These are phyloP conservation scores for Timandra comae DNA, from an alignment of 2,888 invertebrate genomes.

Conservation along the genomic window DNA sequence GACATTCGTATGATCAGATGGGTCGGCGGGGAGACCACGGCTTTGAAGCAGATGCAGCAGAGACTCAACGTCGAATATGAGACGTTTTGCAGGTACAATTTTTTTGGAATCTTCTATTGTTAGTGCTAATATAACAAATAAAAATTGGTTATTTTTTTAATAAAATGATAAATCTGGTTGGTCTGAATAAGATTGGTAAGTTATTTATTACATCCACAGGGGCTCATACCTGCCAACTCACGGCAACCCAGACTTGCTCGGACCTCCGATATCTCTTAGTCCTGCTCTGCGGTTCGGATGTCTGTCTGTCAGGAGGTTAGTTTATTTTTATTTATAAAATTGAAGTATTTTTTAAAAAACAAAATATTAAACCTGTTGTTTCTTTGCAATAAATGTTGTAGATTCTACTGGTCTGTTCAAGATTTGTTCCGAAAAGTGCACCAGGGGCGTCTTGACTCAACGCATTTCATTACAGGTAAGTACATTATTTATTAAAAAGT, in stretches of 20 bases:
- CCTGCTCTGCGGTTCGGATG: constrained; percentile 84
- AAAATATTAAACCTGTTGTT: too few relatives aligned
- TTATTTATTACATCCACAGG: too few relatives aligned
- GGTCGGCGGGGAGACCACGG: constrained; percentile 81
- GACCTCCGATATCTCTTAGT: constrained; percentile 81
- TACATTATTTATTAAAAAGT: background rate
- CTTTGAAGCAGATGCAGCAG: constrained; percentile 73
- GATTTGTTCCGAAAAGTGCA: constrained; percentile 79
- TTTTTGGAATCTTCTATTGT: too few relatives aligned
- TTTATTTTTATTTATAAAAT: background rate
- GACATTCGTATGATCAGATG: constrained; percentile 73
- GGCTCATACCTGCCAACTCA: constrained; percentile 83
- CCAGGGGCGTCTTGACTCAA: constrained; percentile 49
- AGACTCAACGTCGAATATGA: constrained; percentile 76
- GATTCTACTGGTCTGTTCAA: constrained; percentile 83
- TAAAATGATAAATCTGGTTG: too few relatives aligned
- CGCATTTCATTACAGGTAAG: constrained; percentile 61
- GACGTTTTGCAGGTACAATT: constrained; percentile 57
- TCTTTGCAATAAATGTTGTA: too few relatives aligned
- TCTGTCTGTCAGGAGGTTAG: constrained; percentile 79
- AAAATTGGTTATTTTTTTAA: too few relatives aligned
- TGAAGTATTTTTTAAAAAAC: background rate
- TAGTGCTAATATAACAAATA: too few relatives aligned
- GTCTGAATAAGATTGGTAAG: too few relatives aligned
- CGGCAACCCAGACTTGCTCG: constrained; percentile 80